Conservation (phyloP, 53 echinoderm and acorn worm genomes). For the Echinometra lucunter region DNA sequence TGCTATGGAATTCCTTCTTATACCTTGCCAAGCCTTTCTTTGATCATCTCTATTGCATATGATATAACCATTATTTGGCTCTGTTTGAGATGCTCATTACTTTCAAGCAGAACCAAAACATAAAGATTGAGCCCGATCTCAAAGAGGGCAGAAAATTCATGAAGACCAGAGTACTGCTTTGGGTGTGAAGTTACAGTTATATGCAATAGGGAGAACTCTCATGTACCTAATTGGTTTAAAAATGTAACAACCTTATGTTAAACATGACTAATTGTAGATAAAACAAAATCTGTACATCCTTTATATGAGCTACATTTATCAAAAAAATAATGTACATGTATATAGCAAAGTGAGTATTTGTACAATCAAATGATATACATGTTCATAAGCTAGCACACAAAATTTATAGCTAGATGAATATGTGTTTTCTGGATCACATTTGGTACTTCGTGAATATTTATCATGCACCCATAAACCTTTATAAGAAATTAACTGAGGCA, state of each 20-base stretch:
- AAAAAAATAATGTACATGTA: constrained; percentile 21
- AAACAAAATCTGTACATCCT: constrained; percentile 32
- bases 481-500: not conserved
- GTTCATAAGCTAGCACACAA: not conserved
- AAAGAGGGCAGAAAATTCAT: not conserved
- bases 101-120: no score
- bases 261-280: constrained; percentile 38
- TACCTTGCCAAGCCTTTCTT: not conserved
- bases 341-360: not conserved
- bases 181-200: not conserved
- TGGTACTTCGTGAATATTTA: not conserved
- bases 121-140: no score
- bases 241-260: not conserved
- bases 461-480: not conserved
- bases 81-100: no score
- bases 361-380: not conserved
- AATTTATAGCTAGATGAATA: not conserved
- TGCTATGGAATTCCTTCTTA: not conserved
- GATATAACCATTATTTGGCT: no score
- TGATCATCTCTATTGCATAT: no score
- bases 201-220: not conserved
- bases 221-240: not conserved
- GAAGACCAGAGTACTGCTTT: not conserved
- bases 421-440: not conserved
- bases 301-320: constrained; percentile 24